These are phyloP conservation scores for Vimba vimba DNA, from an alignment of 2,113 vertebrate genomes.

Conservation along the genomic window DNA sequence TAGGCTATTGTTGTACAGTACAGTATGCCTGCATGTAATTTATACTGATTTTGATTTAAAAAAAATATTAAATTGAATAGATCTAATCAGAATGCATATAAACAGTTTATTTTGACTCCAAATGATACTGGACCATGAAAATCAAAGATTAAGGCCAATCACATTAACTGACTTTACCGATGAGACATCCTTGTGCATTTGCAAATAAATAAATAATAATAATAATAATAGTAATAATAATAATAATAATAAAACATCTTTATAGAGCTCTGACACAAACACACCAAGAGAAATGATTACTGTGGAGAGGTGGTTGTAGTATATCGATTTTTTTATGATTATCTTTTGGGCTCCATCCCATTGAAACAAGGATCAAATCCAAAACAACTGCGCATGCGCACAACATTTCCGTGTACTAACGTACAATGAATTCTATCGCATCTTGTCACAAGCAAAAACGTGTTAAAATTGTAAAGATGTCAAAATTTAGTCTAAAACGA, in stretches of 20 bases:
- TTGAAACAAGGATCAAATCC: not conserved
- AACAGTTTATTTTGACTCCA: not conserved
- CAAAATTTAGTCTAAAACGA: no score
- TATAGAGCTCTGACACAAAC: slow-evolving; percentile 9
- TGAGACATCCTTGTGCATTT: not conserved
- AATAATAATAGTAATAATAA: no score
- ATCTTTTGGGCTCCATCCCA: not conserved
- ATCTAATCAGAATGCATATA: not conserved
- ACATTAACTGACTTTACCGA: not conserved
- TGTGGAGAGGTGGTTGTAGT: not conserved
- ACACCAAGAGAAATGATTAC: not conserved
- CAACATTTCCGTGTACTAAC: not conserved
- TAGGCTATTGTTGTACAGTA: no score
- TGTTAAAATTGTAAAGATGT: not conserved
- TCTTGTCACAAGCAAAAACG: not conserved
- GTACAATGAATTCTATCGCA: not conserved
- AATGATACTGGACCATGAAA: not conserved
- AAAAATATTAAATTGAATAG: not conserved
- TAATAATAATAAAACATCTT: no score
- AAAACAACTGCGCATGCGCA: slow-evolving; percentile 26
- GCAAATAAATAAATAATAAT: no score
- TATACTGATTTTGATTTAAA: no score
- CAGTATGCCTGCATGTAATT: no score
- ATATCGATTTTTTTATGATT: not conserved
- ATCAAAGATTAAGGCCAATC: not conserved